Evolutionary conservation across 2,797 vertebrate species (phyloP).

Genomic region (Neosilurus hyrtlii): DNA sequence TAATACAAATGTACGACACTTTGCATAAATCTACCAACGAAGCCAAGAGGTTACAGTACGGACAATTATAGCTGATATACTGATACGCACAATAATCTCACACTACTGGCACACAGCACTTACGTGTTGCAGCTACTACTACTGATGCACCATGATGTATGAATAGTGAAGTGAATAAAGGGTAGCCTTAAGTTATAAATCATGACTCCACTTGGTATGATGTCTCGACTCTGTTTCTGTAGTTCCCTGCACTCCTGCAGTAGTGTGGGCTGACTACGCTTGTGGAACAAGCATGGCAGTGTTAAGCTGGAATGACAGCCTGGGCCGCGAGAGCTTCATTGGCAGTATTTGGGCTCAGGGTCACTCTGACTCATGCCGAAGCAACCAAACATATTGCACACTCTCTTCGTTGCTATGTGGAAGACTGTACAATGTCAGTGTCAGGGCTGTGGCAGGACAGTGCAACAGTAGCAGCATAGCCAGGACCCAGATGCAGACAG

Average conservation of each 20-base stretch:
- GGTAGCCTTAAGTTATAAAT: neutral
- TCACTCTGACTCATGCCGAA: conserved; percentile 56
- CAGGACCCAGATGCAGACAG: conserved; percentile 62
- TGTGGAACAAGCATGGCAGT: conserved; percentile 61
- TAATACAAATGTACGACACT: too few relatives aligned
- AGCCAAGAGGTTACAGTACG: neutral
- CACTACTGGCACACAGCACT: neutral
- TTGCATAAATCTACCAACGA: neutral
- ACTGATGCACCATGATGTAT: neutral
- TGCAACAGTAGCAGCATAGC: conserved; percentile 71
- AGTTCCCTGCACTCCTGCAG: conserved; percentile 72
- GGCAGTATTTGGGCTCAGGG: conserved; percentile 44
- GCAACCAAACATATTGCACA: conserved; percentile 61
- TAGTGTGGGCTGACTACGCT: conserved; percentile 57
- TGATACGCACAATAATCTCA: neutral
- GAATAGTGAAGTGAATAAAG: neutral
- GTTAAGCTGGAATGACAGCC: conserved; percentile 69
- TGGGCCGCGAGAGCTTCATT: conserved; percentile 63
- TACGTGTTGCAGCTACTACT: neutral
- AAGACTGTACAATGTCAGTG: conserved; percentile 60
- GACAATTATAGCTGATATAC: neutral
- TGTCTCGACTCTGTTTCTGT: conserved; percentile 14
- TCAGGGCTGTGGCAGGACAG: conserved; percentile 61
- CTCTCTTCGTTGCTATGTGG: conserved; percentile 67
- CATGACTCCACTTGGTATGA: neutral